phyloP scores from a whole-genome alignment of 2,888 invertebrate genomes.

The Bugula neritina region DNA sequence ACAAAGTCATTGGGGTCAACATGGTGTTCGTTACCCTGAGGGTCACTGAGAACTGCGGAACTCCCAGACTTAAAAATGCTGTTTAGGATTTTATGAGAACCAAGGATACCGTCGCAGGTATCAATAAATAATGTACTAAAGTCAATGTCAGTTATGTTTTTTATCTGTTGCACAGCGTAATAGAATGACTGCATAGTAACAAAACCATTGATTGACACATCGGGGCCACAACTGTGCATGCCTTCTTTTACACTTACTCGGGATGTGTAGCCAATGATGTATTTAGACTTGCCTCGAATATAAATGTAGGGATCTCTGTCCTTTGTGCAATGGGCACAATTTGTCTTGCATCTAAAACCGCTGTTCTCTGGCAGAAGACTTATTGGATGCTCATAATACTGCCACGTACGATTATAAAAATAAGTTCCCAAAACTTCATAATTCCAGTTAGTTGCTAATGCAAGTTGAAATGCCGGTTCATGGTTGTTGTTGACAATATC shows the following conservation, averaged over 20 bases:
- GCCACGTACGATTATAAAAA: background rate
- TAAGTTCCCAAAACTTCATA: background rate
- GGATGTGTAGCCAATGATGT: background rate
- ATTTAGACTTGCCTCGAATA: background rate
- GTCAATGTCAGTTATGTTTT: constrained; percentile 14
- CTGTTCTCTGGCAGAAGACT: background rate
- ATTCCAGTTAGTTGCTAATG: background rate
- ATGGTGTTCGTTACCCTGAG: background rate
- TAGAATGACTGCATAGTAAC: constrained; percentile 30
- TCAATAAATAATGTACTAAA: constrained; percentile 14
- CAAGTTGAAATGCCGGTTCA: background rate
- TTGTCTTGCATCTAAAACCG: background rate
- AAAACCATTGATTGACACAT: constrained; percentile 1
- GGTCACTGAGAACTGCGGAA: background rate
- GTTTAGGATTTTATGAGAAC: background rate
- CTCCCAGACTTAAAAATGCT: background rate
- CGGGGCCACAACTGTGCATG: background rate
- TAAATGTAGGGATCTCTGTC: background rate
- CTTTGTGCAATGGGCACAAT: background rate
- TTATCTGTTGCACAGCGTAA: constrained; percentile 30
- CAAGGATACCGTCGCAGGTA: background rate
- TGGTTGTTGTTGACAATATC: background rate
- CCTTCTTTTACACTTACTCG: background rate
- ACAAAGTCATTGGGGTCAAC: background rate
- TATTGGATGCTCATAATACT: background rate